These are phyloP conservation scores for Pogoniulus pusillus DNA, from an alignment of 2,797 vertebrate genomes.

Conservation along the genomic window DNA sequence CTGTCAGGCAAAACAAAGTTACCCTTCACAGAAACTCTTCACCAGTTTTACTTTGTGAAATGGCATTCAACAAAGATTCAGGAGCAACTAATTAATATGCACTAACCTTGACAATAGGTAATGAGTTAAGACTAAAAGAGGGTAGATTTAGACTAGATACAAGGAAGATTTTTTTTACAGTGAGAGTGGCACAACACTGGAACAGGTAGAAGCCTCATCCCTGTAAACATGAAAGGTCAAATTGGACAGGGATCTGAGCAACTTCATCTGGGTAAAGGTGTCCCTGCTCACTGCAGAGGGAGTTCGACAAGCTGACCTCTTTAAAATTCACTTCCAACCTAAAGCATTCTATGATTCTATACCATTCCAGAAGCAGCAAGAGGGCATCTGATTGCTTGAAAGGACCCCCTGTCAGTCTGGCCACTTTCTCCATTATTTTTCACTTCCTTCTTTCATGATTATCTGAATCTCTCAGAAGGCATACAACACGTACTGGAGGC, in stretches of 20 bases:
- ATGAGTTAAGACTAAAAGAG: too few species aligned
- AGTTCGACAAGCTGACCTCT: too few species aligned
- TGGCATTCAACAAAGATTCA: not conserved
- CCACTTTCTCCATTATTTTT: not conserved
- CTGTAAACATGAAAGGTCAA: too few species aligned
- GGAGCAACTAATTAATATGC: not conserved
- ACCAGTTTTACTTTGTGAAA: not conserved
- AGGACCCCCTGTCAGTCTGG: not conserved
- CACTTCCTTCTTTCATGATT: not conserved
- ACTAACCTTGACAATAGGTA: not conserved
- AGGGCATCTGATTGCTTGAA: not conserved
- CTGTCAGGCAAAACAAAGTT: not conserved
- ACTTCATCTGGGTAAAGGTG: too few species aligned
- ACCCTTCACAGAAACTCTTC: not conserved
- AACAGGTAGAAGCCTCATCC: too few species aligned
- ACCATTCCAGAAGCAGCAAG: slow-evolving; percentile 11
- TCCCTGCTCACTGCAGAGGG: too few species aligned
- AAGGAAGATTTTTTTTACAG: too few species aligned
- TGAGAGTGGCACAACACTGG: too few species aligned
- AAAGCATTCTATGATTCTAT: not conserved
- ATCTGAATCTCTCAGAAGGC: not conserved
- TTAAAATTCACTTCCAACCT: too few species aligned
- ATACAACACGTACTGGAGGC: not conserved
- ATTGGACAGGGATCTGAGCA: too few species aligned
- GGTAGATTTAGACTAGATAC: too few species aligned